Base-by-base conservation (phyloP, 2,888 invertebrate species). In the Bombylius discolor region DNA sequence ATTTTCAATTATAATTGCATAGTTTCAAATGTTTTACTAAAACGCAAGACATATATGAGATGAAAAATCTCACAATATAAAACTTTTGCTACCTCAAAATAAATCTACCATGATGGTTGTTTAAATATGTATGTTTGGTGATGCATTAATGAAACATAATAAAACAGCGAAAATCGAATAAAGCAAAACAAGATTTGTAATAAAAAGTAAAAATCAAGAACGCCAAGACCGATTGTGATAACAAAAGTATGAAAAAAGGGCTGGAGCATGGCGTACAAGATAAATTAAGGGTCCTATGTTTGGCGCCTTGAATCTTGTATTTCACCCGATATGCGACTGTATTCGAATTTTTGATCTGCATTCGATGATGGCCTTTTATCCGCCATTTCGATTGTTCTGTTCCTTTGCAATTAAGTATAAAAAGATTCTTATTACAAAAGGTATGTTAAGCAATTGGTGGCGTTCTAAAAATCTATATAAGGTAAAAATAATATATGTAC, bases 251-350 rank as follows among this genome's bases (percentile, higher is more conserved):
- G 57, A 55, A 55, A 51, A 59, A 57, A 51, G 55, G 57, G 55
- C 53, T 51, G 39, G 46, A 51, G 55, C 55, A 52, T 53, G 55
- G 55, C 57, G 57, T 53, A 49, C 52, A 54, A 59, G 59, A 59
- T 59, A 59, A 59, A 59, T 59, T 59, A 59, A 59, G 59, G 57
- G 57, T 59, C 57, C 59, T 59, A 53, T 36, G 32, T 55, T 59
- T 59, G 59, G 59, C 59, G 59, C 59, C 59, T 59, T 53, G 39
- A 51, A 51, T 59, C 56, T 56, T 55, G 55, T 57, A 53, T 56
- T 53, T 57, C 46, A 42, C 47, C 11, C 39, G 11, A 42, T 42
- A 42, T 42, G 9, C 36, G 36, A 36, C 36, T 36, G 9, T 36
- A 42, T 42, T 11, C 23, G 23, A 23, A 23, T 3, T 36, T 36